Percentiles rank a stretch among this genome's conserved stretches.
Conservation (phyloP, 2,797 vertebrate species). For the Passerculus sandwichensis region DNA sequence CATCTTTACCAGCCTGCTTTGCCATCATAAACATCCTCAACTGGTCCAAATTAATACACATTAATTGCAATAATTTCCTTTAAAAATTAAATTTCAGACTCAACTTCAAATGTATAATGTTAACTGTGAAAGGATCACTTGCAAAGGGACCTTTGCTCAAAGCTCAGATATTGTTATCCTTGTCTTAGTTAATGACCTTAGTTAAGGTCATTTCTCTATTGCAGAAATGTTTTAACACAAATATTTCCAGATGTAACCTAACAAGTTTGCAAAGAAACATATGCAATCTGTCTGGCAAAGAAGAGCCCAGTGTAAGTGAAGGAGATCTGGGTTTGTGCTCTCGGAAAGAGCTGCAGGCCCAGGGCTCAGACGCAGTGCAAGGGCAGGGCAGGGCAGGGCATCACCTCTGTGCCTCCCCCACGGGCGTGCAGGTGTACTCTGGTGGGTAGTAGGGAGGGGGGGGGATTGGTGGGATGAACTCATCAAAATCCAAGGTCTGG, state of each 20-base stretch:
- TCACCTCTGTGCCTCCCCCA: constrained; percentile 90
- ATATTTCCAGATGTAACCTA: neutral
- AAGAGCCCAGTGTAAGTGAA: neutral
- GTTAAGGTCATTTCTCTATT: neutral
- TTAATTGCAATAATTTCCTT: neutral
- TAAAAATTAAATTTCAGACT: neutral
- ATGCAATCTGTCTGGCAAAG: neutral
- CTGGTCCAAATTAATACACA: neutral
- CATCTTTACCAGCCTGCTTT: neutral
- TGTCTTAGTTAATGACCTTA: neutral
- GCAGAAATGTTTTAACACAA: neutral
- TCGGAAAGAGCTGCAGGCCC: neutral
- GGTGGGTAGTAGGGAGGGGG: constrained; percentile 98
- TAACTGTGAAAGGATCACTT: neutral
- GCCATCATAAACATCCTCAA: neutral
- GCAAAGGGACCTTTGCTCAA: neutral
- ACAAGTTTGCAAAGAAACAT: neutral
- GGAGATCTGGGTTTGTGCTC: neutral
- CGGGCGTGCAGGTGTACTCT: constrained; percentile 93
- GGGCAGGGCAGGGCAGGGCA: neutral
- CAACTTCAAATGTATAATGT: neutral
- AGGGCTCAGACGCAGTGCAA: neutral
- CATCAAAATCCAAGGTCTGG: constrained; percentile 95
- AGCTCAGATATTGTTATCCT: neutral
- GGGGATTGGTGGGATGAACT: constrained; percentile 95